Percentiles rank a stretch among this genome's conserved stretches.
phyloP scores from a whole-genome alignment of 2,888 invertebrate genomes.

The Agrilus cyanescens region DNA sequence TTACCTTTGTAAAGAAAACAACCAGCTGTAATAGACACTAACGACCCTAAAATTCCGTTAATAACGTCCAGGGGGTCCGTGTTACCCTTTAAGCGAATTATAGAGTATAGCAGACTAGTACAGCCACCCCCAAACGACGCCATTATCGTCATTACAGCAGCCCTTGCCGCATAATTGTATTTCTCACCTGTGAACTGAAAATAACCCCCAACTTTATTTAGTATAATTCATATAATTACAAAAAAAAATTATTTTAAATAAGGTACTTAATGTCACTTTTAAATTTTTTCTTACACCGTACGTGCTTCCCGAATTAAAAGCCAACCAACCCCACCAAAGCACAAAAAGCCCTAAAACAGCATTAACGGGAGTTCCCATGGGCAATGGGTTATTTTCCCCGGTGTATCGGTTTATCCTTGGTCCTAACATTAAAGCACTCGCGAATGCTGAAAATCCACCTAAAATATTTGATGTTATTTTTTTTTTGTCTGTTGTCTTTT shows the following conservation, averaged over 20 bases:
- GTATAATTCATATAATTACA: too few species aligned
- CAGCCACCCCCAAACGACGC: conserved; percentile 83
- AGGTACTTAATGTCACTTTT: background rate
- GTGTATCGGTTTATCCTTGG: conserved; percentile 79
- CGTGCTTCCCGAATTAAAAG: conserved; percentile 87
- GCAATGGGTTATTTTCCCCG: conserved; percentile 59
- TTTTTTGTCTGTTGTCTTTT: too few species aligned
- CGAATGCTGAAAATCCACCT: conserved; percentile 67
- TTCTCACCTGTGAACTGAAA: conserved; percentile 60
- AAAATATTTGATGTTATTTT: conserved; percentile 3
- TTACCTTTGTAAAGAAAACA: conserved; percentile 64
- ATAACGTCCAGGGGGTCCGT: conserved; percentile 78
- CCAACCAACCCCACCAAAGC: conserved; percentile 95
- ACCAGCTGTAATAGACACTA: conserved; percentile 81
- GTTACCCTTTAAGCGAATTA: conserved; percentile 53
- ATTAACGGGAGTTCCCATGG: conserved; percentile 80
- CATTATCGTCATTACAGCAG: conserved; percentile 84
- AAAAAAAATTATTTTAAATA: background rate
- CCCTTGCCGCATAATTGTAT: conserved; percentile 85
- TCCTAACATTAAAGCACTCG: conserved; percentile 81
- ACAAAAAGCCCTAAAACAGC: conserved; percentile 87
- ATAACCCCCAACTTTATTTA: conserved; percentile 1
- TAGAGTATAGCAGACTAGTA: conserved; percentile 51
- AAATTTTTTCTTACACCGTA: conserved; percentile 48
- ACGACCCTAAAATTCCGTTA: conserved; percentile 75